phyloP scores from a whole-genome alignment of 1,140 invertebrate species.

The Lanistes nyassanus region DNA sequence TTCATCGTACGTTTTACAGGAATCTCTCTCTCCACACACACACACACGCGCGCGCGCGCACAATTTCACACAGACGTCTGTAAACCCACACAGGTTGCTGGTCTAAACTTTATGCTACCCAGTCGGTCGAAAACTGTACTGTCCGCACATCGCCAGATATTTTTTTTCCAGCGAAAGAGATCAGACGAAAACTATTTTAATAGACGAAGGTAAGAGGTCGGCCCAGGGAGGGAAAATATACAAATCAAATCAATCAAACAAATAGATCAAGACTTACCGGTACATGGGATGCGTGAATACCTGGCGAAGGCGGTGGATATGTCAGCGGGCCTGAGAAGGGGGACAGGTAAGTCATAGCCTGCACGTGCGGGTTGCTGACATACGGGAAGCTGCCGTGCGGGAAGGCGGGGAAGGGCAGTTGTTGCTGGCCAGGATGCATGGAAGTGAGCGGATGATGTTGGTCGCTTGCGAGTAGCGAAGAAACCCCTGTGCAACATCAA shows the following conservation, averaged over 20 bases:
- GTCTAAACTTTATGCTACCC: too few species aligned
- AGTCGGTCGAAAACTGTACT: too few species aligned
- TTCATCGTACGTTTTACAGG: too few species aligned
- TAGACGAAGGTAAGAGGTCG: background rate
- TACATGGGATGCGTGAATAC: background rate
- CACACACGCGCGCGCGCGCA: too few species aligned
- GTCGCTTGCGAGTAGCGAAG: too few species aligned
- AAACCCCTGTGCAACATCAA: background rate
- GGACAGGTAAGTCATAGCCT: constrained; percentile 47
- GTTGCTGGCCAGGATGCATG: constrained; percentile 24
- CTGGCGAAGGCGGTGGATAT: constrained; percentile 37
- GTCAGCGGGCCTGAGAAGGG: constrained; percentile 51
- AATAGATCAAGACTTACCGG: background rate
- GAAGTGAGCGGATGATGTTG: constrained; percentile 5
- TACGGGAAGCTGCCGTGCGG: constrained; percentile 58
- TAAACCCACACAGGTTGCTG: too few species aligned
- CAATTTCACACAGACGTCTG: too few species aligned
- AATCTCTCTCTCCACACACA: too few species aligned
- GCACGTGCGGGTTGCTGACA: constrained; percentile 62
- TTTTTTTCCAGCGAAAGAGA: too few species aligned
- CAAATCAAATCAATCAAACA: background rate
- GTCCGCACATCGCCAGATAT: too few species aligned
- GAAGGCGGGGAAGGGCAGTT: constrained; percentile 19
- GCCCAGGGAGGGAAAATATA: background rate
- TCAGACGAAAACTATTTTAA: too few species aligned